Conservation (phyloP, 2,888 invertebrate genomes). For the Nesidiocoris tenuis region DNA sequence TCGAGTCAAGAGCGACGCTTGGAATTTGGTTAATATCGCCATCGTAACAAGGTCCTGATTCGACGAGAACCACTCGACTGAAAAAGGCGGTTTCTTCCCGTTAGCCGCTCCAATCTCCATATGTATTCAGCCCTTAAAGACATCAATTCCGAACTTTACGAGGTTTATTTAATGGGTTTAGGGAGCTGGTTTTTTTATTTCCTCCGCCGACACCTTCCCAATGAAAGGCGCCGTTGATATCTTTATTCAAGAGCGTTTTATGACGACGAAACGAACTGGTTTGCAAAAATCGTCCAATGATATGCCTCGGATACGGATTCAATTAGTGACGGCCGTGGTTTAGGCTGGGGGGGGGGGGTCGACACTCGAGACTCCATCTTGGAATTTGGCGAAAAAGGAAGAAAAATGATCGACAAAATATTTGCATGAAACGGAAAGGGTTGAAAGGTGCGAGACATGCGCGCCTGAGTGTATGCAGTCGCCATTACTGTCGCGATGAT, state of each 20-base stretch:
- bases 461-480: conserved; percentile 39
- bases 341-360: background rate
- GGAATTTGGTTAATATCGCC: conserved; percentile 25
- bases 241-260: conserved; percentile 27
- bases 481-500: conserved; percentile 25
- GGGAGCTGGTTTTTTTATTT: conserved; percentile 17
- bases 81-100: conserved; percentile 6
- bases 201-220: background rate
- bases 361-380: conserved; percentile 30
- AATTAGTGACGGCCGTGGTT: conserved; percentile 14
- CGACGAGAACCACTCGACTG: conserved; percentile 14
- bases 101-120: conserved; percentile 23
- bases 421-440: conserved; percentile 31
- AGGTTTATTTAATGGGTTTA: conserved; percentile 33
- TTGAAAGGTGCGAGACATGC: conserved; percentile 20
- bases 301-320: conserved; percentile 7
- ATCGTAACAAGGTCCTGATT: conserved; percentile 32
- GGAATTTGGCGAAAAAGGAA: conserved; percentile 14
- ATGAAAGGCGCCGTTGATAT: conserved; percentile 4
- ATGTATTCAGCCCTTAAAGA: conserved; percentile 36
- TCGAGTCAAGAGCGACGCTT: conserved; percentile 13
- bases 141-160: conserved; percentile 30
- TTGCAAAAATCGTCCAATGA: conserved; percentile 35
- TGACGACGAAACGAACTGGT: conserved; percentile 32
- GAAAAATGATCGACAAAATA: conserved; percentile 30